phyloP scores from a whole-genome alignment of 2,113 vertebrate genomes.

The Solenodon paradoxus region DNA sequence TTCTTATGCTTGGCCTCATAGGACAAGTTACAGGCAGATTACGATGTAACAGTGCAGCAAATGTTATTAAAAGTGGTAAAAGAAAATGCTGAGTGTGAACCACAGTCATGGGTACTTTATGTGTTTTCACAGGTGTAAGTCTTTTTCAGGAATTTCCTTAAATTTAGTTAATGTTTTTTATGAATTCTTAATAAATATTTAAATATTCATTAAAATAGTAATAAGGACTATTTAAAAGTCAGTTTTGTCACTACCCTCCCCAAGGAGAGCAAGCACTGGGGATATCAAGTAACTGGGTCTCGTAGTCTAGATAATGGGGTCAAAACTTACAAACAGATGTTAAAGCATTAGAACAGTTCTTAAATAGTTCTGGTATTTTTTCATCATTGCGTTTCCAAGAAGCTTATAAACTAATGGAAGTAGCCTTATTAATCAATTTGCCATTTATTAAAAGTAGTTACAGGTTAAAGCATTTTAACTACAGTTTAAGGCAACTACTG shows the following conservation, averaged over 20 bases:
- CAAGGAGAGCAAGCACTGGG: neutral
- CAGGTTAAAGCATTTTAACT: neutral
- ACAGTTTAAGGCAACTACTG: neutral
- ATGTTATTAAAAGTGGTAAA: conserved; percentile 62
- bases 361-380: conserved; percentile 57
- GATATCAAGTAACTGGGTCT: conserved; percentile 39
- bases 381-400: conserved; percentile 14
- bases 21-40: conserved; percentile 11
- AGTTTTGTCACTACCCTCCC: neutral
- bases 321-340: conserved; percentile 41
- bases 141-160: conserved; percentile 50
- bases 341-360: conserved; percentile 14
- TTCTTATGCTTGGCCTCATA: neutral
- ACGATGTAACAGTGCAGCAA: neutral
- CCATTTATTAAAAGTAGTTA: conserved; percentile 26
- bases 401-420: conserved; percentile 61
- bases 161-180: conserved; percentile 44
- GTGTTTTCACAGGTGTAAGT: conserved; percentile 63
- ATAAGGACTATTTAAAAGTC: conserved; percentile 45
- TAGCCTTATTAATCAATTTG: conserved; percentile 53
- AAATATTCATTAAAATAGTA: conserved; percentile 37
- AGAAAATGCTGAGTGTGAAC: conserved; percentile 53
- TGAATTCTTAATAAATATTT: conserved; percentile 59
- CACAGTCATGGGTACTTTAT: conserved; percentile 22
- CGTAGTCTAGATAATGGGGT: conserved; percentile 30